These are phyloP conservation scores for Pristionchus arcanus DNA, from an alignment of 2,888 invertebrate genomes.

Conservation along the genomic window DNA sequence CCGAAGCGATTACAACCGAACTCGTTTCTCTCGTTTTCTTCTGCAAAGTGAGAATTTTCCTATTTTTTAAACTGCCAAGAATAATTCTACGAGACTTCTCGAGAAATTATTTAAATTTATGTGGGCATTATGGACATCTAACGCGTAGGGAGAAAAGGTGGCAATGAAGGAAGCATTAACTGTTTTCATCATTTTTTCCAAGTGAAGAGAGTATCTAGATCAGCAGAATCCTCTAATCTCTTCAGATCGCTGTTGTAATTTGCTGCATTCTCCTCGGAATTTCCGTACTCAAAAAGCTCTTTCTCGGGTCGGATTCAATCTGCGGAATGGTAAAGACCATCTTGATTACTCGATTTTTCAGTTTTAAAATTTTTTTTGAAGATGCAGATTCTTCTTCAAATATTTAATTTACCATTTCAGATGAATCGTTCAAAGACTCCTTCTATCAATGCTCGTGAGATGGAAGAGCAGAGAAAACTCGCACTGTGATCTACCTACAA, in stretches of 20 bases:
- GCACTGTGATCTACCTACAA: too few relatives aligned
- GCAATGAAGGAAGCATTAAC: too few relatives aligned
- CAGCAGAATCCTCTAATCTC: background rate
- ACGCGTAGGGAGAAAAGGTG: too few relatives aligned
- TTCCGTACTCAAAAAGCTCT: slow-evolving; percentile 29
- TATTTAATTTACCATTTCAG: too few relatives aligned
- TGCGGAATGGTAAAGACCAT: background rate
- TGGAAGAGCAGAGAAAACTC: too few relatives aligned
- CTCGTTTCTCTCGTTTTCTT: slow-evolving; percentile 28
- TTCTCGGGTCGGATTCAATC: slow-evolving; percentile 19
- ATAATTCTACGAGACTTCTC: background rate
- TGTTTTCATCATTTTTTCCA: too few relatives aligned
- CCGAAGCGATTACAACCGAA: background rate
- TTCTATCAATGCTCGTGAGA: too few relatives aligned
- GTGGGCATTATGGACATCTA: too few relatives aligned
- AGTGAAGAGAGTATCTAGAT: too few relatives aligned
- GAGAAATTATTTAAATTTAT: background rate
- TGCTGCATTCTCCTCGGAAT: slow-evolving; percentile 33
- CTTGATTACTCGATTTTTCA: background rate
- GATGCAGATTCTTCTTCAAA: too few relatives aligned
- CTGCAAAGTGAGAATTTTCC: background rate
- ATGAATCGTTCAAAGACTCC: too few relatives aligned
- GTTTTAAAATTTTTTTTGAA: too few relatives aligned
- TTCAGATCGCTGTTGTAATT: slow-evolving; percentile 25
- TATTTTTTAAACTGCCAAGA: background rate